Conservation (phyloP, 2,113 vertebrate genomes). For the Trochalopteron elliotii region DNA sequence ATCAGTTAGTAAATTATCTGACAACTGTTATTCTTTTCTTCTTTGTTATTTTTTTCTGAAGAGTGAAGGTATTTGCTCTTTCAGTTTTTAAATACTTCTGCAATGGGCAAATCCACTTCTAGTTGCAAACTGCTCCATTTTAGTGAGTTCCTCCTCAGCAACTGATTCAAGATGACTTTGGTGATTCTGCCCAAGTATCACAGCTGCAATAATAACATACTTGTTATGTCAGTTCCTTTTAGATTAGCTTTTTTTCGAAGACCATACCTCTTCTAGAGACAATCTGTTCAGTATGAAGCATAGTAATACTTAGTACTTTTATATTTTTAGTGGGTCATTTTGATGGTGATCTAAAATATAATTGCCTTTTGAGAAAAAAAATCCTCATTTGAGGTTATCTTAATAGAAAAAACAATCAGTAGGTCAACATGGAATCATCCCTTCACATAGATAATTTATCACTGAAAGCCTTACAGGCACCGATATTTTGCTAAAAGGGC, state of each 20-base stretch:
- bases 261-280: not conserved
- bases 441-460: conserved; percentile 31
- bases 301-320: not conserved
- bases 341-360: not conserved
- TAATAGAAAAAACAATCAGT: not conserved
- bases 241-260: not conserved
- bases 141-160: not conserved
- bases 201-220: not conserved
- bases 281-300: not conserved
- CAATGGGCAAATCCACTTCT: not conserved
- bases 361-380: not conserved
- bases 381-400: not conserved
- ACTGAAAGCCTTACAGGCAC: conserved; percentile 3
- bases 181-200: not conserved
- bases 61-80: not conserved
- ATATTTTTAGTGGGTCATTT: not conserved
- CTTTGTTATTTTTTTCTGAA: not conserved
- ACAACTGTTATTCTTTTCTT: not conserved
- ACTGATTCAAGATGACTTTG: not conserved
- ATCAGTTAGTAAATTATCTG: not conserved
- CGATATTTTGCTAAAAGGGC: not conserved
- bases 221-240: not conserved
- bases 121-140: not conserved
- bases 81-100: not conserved
- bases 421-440: not conserved